Percentiles rank a stretch among this genome's conserved stretches.
Evolutionary conservation across 2,888 invertebrate species (phyloP).

Genomic region (Diarsia rubi): DNA sequence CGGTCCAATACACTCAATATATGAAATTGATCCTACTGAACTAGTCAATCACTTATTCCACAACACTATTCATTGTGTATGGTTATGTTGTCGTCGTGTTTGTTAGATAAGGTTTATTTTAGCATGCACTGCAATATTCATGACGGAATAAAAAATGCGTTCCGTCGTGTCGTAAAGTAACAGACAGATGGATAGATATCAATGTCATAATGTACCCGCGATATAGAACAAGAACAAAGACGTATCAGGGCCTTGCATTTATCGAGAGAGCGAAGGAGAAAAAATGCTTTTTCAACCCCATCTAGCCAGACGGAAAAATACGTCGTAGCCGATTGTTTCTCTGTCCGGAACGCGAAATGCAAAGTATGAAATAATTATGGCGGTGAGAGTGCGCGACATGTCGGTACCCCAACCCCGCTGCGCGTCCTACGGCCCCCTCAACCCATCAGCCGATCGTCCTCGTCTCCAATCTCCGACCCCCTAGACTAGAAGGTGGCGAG

Average conservation of each 20-base stretch:
- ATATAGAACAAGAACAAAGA: conserved; percentile 55
- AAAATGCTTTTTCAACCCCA: conserved; percentile 73
- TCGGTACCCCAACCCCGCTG: conserved; percentile 62
- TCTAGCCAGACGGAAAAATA: conserved; percentile 83
- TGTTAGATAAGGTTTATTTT: conserved; percentile 29
- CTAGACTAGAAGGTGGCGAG: conserved; percentile 70
- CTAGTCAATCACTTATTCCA: conserved; percentile 54
- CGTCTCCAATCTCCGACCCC: conserved; percentile 66
- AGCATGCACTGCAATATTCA: conserved; percentile 32
- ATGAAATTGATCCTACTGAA: conserved; percentile 53
- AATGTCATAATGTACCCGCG: conserved; percentile 31
- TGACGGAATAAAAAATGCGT: conserved; percentile 30
- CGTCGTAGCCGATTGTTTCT: conserved; percentile 83
- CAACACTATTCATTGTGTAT: conserved; percentile 42
- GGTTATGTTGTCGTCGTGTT: conserved; percentile 18
- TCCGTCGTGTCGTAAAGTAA: conserved; percentile 27
- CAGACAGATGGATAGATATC: conserved; percentile 40
- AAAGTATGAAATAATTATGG: conserved; percentile 89
- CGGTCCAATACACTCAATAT: conserved; percentile 55
- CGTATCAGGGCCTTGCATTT: conserved; percentile 69
- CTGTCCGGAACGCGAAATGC: conserved; percentile 82
- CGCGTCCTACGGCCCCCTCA: conserved; percentile 50
- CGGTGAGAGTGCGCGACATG: conserved; percentile 81
- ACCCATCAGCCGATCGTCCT: conserved; percentile 67
- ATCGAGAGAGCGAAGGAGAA: conserved; percentile 73